Conservation (phyloP, 1,140 invertebrate genomes). For the Drosophila erecta region DNA sequence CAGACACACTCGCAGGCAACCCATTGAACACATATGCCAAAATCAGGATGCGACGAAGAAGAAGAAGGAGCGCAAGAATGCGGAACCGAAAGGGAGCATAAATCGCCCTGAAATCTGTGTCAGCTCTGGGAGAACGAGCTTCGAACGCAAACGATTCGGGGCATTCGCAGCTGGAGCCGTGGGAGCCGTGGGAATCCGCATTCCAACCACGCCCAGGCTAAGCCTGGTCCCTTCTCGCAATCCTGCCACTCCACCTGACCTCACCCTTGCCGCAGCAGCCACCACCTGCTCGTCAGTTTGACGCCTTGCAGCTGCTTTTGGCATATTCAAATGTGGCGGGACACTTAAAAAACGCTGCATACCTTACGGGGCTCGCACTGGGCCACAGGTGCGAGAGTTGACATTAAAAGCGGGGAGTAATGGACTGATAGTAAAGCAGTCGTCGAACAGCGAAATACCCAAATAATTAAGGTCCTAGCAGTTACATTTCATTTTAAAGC, state of each 20-base stretch:
- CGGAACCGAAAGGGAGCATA: slow-evolving; percentile 37
- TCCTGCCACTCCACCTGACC: not conserved
- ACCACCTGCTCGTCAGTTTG: slow-evolving; percentile 12
- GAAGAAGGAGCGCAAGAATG: not conserved
- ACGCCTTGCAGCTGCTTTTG: slow-evolving; percentile 56
- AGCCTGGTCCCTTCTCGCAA: not conserved
- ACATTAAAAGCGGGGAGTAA: slow-evolving; percentile 29
- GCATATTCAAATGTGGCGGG: slow-evolving; percentile 63
- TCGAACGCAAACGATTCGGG: slow-evolving; percentile 51
- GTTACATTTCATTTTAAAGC: not conserved
- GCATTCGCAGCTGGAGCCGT: slow-evolving; percentile 24
- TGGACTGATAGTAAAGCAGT: slow-evolving; percentile 3
- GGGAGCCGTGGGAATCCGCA: slow-evolving; percentile 24
- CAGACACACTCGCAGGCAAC: slow-evolving; percentile 1
- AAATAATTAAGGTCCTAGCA: not conserved
- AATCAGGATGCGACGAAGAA: slow-evolving; percentile 25
- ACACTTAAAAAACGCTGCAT: slow-evolving; percentile 30
- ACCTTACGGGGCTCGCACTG: slow-evolving; percentile 2
- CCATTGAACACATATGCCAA: slow-evolving; percentile 43
- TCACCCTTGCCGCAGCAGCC: not conserved
- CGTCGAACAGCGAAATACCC: not conserved
- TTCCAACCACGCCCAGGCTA: slow-evolving; percentile 41
- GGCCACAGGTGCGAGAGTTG: slow-evolving; percentile 50
- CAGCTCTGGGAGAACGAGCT: slow-evolving; percentile 25
- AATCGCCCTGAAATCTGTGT: slow-evolving; percentile 63